Base-by-base conservation (phyloP, 2,113 vertebrate genomes). In the Pteronura brasiliensis region DNA sequence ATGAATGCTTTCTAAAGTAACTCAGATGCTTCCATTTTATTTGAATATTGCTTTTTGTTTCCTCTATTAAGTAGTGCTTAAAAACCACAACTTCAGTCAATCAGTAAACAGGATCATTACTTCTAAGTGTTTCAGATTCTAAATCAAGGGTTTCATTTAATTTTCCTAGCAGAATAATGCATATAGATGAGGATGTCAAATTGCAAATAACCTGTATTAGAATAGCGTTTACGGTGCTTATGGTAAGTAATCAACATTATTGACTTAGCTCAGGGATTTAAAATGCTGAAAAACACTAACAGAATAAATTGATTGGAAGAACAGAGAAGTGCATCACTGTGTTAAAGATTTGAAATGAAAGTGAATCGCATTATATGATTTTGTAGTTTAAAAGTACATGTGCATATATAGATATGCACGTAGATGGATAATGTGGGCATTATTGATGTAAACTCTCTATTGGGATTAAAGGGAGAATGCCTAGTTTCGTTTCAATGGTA, bases 211-310 rank as follows among this genome's bases (percentile, higher is more conserved):
- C 97, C 97, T 98, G 96, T 98, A 98, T 98, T 98, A 98, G 97
- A 99, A 98, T 96, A 91, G 98, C 1, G 0, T 98, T 98, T 98
- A 97, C 97, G 93, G 77, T 98, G 97, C 97, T 99, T 98, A 97
- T 98, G 96, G 97, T 98, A 98, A 99, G 98, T 98, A 99, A 98
- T 98, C 98, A 98, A 98, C 98, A 98, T 98, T 99, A 99, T 98
- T 98, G 98, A 98, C 98, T 98, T 98, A 98, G 97, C 97, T 97
- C 55, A 94, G 97, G 95, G 98, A 98, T 98, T 98, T 98, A 98
- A 98, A 98, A 98, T 98, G 88, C 95, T 98, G 97, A 98, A 99
- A 99, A 98, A 98, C 96, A 97, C 97, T 98, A 98, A 98, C 96
- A 98, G 96, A 98, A 97, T 98, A 98, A 98, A 98, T 98, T 98